Evolutionary conservation across 2,797 vertebrate genomes (phyloP), one percentile per base, ranked within the genome.

Genomic region (Sus cebifrons): DNA sequence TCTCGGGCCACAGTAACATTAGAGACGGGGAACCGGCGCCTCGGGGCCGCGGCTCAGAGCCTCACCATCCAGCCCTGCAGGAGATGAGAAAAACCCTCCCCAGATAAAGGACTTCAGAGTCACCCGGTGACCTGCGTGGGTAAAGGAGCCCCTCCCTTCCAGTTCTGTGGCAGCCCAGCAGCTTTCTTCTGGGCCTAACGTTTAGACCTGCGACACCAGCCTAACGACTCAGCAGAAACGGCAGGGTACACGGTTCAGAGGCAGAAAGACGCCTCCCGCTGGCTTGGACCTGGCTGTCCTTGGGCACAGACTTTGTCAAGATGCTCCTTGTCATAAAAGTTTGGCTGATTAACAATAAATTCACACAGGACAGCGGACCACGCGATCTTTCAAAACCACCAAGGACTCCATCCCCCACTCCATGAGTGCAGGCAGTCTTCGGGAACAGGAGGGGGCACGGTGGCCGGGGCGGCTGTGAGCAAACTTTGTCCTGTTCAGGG

Each of bases 391-490:
- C 49, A 54, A 40, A 64, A 32, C n/a, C 40, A 4, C 16, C 27
- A 15, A 10, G 23, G 40, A 7, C 14, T 8, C 5, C 23, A 29
- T 3, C 1, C 23, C 16, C 9, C 27, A 40, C 10, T 5, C 40
- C 6, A 18, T 32, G 49, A 1, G 5, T n/a, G 21, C 52, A 18
- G 17, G 56, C 7, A 4, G 15, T 17, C 11, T 27, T 15, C 8
- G 54, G 54, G 40, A 12, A 12, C 15, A 9, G 71, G 12, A 5
- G 65, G 3, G 13, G 36, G 54, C 20, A 16, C 0, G 4, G 49
- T 0, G 32, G n/a, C 4, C 1, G 6, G 12, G 25, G 20, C 2
- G 4, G 86, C n/a, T 1, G 2, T 0, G 3, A 27, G 18, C 27
- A 20, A 20, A 13, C 11, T 83, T 2, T 1, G 18, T 5, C 29